A percentile compares a stretch with the other conserved stretches of the same genome.
Conservation (phyloP, 2,888 invertebrate genomes). For the Synanthedon myopaeformis region DNA sequence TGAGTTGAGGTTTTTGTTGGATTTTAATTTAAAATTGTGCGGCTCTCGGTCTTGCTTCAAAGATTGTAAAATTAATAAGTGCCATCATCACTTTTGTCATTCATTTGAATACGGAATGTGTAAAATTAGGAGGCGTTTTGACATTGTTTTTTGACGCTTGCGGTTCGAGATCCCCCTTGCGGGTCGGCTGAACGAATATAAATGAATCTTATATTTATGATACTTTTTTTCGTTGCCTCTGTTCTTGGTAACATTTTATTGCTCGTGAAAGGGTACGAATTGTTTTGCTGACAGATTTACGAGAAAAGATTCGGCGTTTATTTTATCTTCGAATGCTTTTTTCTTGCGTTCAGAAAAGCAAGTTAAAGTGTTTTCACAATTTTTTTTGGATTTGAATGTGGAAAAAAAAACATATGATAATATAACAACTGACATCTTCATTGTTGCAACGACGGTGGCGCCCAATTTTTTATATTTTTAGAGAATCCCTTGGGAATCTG, state of each 20-base stretch:
- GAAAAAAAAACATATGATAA: too few species aligned
- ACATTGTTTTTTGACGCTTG: slow-evolving; percentile 33
- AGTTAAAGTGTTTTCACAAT: slow-evolving; percentile 16
- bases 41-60: slow-evolving; percentile 10
- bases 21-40: slow-evolving; percentile 53
- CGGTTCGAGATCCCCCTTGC: slow-evolving; percentile 43
- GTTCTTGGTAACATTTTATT: slow-evolving; percentile 66
- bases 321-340: slow-evolving; percentile 54
- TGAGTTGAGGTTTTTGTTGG: slow-evolving; percentile 45
- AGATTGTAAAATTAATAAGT: slow-evolving; percentile 5
- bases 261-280: slow-evolving; percentile 69
- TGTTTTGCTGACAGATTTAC: slow-evolving; percentile 70
- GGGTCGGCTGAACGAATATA: slow-evolving; percentile 63
- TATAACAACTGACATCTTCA: too few species aligned
- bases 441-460: too few species aligned
- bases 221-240: slow-evolving; percentile 59
- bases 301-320: slow-evolving; percentile 64
- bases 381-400: neutral
- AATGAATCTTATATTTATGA: slow-evolving; percentile 70
- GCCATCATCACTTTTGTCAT: slow-evolving; percentile 2
- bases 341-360: slow-evolving; percentile 30
- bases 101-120: slow-evolving; percentile 5
- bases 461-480: too few species aligned
- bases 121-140: slow-evolving; percentile 8
- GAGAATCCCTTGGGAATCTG: too few species aligned